These are phyloP conservation scores for Rhagoletis pomonella DNA, from an alignment of 1,140 invertebrate genomes.

Conservation along the genomic window DNA sequence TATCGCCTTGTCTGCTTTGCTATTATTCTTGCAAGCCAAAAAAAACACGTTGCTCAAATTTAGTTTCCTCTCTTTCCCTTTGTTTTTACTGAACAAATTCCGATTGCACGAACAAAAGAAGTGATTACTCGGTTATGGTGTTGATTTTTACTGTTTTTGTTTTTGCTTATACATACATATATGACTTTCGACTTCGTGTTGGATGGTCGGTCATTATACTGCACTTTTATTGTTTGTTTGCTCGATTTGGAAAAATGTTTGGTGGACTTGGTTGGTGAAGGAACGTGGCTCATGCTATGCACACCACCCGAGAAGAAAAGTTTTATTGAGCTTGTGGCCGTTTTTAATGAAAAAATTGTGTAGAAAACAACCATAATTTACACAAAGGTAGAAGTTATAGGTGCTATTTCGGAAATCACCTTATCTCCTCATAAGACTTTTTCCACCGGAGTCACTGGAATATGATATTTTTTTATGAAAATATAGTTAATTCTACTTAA, in stretches of 20 bases:
- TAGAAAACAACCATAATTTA: too few species aligned
- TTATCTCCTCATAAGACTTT: too few species aligned
- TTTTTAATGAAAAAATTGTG: too few species aligned
- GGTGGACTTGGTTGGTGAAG: background rate
- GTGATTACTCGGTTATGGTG: background rate
- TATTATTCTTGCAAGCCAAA: constrained; percentile 29
- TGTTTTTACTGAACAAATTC: background rate
- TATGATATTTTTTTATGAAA: too few species aligned
- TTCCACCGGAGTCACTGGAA: too few species aligned
- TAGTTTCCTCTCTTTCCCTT: background rate
- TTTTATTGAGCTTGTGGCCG: too few species aligned
- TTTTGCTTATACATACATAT: too few species aligned
- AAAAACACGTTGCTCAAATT: constrained; percentile 41
- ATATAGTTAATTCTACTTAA: too few species aligned
- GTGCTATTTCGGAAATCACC: too few species aligned
- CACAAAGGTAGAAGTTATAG: too few species aligned
- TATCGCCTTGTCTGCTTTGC: background rate
- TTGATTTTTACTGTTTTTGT: background rate
- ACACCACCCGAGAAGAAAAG: too few species aligned
- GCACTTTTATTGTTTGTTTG: constrained; percentile 13
- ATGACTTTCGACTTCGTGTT: background rate
- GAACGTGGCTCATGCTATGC: too few species aligned
- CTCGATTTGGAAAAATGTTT: background rate
- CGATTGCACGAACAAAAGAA: background rate
- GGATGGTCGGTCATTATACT: background rate